Base-by-base conservation (phyloP, 2,113 vertebrate species). In the Mesembrinibis cayennensis region DNA sequence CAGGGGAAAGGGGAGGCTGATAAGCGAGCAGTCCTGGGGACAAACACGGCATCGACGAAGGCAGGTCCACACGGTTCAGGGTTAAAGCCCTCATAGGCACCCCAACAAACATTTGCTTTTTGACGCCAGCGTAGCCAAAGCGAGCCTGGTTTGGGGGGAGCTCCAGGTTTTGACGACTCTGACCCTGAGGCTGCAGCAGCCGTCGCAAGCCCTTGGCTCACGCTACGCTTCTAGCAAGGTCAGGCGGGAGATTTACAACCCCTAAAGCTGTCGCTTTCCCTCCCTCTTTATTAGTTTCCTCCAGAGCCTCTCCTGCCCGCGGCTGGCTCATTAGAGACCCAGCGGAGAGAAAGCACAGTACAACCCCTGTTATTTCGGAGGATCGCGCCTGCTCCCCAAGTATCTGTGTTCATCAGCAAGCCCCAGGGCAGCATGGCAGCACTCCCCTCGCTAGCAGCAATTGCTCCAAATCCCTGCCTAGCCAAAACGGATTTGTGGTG, bases 271-370 rank as follows among this genome's bases (percentile, higher is more conserved):
- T 7, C 2, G 1, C 34, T 85, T 92, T 82, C 38, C 38, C 29
- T 79, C n/a, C 21, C 19, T 85, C 26, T 73, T 34, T 22, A 25
- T 29, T 7, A 30, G 6, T 62, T 80, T 38, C n/a, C 50, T 50
- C 19, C 34, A 25, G 76, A 49, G 18, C 53, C 44, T 32, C 34
- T 69, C 74, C 66, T 77, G 44, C 44, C 62, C 2, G 0, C 17
- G 36, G 20, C 10, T 27, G 58, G 32, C 22, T 85, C 62, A 5
- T 2, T 38, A 45, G 74, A 63, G 22, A 78, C 34, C 22, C 38
- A 55, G 52, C 0, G 0, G 13, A 30, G 20, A 52, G 58, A 65
- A 88, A 82, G 53, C 25, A 53, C 5, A 0, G 0, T 7, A 17
- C 50, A 32, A 26, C 8, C 18, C 34, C 40, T 30, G 9, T 22